These are phyloP conservation scores for Axis porcinus DNA, from an alignment of 2,113 vertebrate genomes.

Conservation along the genomic window DNA sequence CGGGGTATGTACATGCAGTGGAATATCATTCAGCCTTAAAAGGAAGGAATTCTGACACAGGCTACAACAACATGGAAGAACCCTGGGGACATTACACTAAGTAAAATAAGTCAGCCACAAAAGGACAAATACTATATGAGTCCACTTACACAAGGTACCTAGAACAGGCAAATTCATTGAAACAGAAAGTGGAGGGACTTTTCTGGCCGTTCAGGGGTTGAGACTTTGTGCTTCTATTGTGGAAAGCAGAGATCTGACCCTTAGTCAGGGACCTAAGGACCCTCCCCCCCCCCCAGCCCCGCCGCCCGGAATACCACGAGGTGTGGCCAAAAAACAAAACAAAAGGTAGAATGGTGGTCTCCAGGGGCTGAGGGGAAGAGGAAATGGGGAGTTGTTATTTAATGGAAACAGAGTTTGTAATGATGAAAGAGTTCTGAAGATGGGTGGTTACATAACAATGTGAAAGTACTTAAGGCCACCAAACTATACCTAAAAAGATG, in stretches of 20 bases:
- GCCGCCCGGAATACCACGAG: accelerated
- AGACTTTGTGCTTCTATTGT: neutral
- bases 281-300: too few relatives aligned
- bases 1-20: neutral
- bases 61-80: neutral
- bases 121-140: neutral
- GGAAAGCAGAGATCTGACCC: neutral
- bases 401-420: neutral
- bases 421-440: neutral
- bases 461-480: neutral
- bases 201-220: neutral
- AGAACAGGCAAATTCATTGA: neutral
- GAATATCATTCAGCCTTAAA: neutral
- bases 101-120: neutral
- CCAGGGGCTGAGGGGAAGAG: neutral
- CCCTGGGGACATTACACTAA: neutral
- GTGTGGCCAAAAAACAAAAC: neutral
- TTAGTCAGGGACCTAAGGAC: neutral
- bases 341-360: neutral
- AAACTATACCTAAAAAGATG: neutral
- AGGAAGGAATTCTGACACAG: neutral
- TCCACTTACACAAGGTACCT: neutral
- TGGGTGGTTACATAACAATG: neutral
- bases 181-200: neutral
- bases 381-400: neutral